Percentiles rank a stretch among this genome's conserved stretches.
Evolutionary conservation across 2,888 invertebrate genomes (phyloP).

Genomic region (Mimumesa dahlbomi): DNA sequence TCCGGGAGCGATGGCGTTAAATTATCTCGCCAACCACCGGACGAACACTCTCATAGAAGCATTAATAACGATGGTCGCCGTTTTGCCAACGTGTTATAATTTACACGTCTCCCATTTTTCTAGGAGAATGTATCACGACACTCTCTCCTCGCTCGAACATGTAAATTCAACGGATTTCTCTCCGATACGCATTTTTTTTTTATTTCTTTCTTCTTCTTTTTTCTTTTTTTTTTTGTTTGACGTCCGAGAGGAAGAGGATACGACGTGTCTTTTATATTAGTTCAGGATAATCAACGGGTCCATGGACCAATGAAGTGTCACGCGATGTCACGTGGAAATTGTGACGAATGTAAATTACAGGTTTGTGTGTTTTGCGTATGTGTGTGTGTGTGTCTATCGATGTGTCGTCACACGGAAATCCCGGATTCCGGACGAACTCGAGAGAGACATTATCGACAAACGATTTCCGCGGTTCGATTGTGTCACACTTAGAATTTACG

Average conservation of each 20-base stretch:
- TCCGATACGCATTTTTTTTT: background rate
- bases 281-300: background rate
- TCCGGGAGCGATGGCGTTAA: too few relatives aligned
- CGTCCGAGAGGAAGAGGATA: background rate
- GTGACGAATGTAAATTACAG: background rate
- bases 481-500: slow-evolving; percentile 41
- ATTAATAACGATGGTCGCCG: too few relatives aligned
- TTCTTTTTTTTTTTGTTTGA: background rate
- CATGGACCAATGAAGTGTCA: too few relatives aligned
- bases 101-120: background rate
- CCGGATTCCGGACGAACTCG: background rate
- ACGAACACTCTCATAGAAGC: background rate
- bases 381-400: background rate
- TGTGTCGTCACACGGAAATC: background rate
- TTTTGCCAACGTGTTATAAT: slow-evolving; percentile 1
- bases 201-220: background rate
- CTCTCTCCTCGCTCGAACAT: background rate
- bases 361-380: too few relatives aligned
- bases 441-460: slow-evolving; percentile 7
- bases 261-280: background rate
- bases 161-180: slow-evolving; percentile 18
- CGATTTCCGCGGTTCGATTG: slow-evolving; percentile 29
- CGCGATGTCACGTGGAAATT: too few relatives aligned
- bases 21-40: background rate
- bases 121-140: slow-evolving; percentile 3